Evolutionary conservation across 2,797 vertebrate genomes (phyloP).

Genomic region (Clangula hyemalis): DNA sequence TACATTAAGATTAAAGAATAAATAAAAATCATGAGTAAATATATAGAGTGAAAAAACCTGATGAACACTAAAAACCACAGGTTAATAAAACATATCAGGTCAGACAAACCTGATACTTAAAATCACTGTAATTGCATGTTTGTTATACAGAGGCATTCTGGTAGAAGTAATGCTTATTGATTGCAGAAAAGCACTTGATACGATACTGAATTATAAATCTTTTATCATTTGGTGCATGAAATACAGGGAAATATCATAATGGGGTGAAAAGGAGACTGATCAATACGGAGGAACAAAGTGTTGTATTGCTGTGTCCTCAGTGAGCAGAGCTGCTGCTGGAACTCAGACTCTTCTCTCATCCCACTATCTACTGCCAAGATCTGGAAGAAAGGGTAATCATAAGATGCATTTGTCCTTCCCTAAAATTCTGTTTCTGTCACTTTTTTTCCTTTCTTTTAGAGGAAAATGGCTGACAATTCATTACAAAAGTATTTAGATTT

Average conservation of each 20-base stretch:
- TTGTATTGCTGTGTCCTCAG: background rate
- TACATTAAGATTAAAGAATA: background rate
- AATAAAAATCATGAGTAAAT: background rate
- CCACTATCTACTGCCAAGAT: background rate
- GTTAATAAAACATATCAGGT: background rate
- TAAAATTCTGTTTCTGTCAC: background rate
- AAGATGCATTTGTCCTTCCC: background rate
- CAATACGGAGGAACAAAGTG: background rate
- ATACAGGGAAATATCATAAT: background rate
- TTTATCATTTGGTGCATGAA: background rate
- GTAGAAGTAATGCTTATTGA: constrained; percentile 20
- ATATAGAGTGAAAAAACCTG: background rate
- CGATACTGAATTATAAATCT: background rate
- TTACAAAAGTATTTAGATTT: background rate
- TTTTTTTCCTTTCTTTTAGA: background rate
- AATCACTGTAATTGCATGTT: background rate
- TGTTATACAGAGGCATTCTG: background rate
- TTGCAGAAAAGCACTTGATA: constrained; percentile 7
- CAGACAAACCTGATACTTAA: background rate
- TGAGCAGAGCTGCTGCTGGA: background rate
- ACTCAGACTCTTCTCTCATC: background rate
- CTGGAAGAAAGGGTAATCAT: background rate
- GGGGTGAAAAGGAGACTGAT: background rate
- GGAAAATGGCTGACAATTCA: constrained; percentile 6
- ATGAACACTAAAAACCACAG: background rate